These are phyloP conservation scores for Drosophila biarmipes DNA, from an alignment of 1,140 invertebrate genomes.

Conservation along the genomic window DNA sequence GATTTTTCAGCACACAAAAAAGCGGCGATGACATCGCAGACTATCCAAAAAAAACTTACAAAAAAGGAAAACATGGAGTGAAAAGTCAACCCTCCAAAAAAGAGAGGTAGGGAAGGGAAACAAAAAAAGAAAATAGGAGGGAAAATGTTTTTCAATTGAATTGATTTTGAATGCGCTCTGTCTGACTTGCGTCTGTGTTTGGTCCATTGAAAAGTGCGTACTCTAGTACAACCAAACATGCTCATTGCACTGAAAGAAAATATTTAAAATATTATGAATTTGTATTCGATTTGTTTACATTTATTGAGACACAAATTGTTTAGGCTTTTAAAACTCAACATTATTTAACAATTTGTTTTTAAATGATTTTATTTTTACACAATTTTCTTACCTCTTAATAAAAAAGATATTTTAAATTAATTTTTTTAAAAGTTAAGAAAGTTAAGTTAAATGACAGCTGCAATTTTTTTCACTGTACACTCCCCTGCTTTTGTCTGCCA, in stretches of 20 bases:
- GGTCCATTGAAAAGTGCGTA: slow-evolving; percentile 76
- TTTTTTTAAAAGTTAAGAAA: too few relatives aligned
- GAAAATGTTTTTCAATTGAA: slow-evolving; percentile 77
- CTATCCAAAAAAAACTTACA: slow-evolving; percentile 13
- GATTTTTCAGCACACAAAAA: slow-evolving; percentile 53
- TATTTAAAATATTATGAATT: too few relatives aligned
- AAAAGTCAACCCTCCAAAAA: slow-evolving; percentile 38
- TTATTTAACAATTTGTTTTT: too few relatives aligned
- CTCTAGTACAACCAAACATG: slow-evolving; percentile 8
- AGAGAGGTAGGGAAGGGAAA: slow-evolving; percentile 6
- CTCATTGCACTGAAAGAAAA: slow-evolving; percentile 1
- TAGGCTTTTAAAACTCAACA: background rate
- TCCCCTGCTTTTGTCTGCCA: slow-evolving; percentile 44
- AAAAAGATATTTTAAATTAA: too few relatives aligned
- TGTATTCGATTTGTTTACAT: background rate
- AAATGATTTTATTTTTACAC: too few relatives aligned
- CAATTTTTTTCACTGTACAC: slow-evolving; percentile 7
- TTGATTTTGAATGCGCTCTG: slow-evolving; percentile 75
- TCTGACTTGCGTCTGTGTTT: slow-evolving; percentile 65
- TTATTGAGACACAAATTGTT: background rate
- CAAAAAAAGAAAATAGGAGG: slow-evolving; percentile 22
- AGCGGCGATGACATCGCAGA: slow-evolving; percentile 39
- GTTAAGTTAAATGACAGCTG: too few relatives aligned
- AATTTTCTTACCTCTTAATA: too few relatives aligned
- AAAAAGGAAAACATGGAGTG: background rate